Evolutionary conservation across 2,797 vertebrate species (phyloP).

Genomic region (Sebastes taczanowskii): DNA sequence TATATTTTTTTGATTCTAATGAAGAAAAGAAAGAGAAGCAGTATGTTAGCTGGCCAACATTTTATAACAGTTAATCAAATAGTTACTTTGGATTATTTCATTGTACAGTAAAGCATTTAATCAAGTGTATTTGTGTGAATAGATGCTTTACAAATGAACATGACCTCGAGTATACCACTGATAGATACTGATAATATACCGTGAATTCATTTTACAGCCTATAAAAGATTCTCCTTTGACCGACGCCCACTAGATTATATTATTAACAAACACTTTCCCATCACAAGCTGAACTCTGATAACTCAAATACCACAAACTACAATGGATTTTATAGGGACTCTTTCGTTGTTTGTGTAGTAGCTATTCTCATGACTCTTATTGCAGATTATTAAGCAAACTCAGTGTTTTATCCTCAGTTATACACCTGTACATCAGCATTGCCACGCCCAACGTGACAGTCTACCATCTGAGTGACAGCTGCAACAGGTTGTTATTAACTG

Average conservation of each 20-base stretch:
- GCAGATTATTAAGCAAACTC: neutral
- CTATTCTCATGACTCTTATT: neutral
- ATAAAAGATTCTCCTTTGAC: neutral
- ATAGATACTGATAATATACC: neutral
- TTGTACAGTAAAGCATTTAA: neutral
- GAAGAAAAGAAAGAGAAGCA: neutral
- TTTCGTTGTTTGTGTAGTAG: neutral
- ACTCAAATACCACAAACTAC: neutral
- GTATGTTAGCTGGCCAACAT: neutral
- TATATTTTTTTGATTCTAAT: slow-evolving; percentile 81
- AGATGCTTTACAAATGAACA: neutral
- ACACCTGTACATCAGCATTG: no score
- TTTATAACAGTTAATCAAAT: neutral
- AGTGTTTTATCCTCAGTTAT: neutral
- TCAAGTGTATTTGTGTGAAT: neutral
- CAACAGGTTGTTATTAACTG: no score
- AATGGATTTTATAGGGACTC: neutral
- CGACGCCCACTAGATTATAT: neutral
- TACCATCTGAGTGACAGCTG: no score
- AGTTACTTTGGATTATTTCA: neutral
- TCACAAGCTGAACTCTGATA: neutral
- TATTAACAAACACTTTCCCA: neutral
- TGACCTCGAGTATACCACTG: neutral
- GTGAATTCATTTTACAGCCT: neutral
- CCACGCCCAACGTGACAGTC: no score